Percentiles rank a stretch among this genome's conserved stretches.
phyloP scores from a whole-genome alignment of 2,113 vertebrate genomes.

The Acanthochromis polyacanthus region DNA sequence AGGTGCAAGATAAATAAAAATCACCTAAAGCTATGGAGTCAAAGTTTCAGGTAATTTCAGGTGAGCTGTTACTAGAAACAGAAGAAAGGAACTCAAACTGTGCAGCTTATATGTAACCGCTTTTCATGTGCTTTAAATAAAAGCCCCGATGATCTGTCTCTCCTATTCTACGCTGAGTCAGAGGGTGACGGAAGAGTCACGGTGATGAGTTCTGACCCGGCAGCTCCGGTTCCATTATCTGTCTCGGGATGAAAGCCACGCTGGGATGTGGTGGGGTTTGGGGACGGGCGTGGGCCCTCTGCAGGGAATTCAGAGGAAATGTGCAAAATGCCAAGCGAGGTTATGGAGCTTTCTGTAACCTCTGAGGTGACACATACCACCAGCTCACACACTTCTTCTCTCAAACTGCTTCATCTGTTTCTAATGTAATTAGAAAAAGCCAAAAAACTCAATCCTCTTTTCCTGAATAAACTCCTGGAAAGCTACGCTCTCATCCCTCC shows the following conservation, averaged over 20 bases:
- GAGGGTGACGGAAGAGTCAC: slow-evolving; percentile 7
- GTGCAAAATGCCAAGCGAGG: slow-evolving; percentile 35
- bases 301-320: slow-evolving; percentile 65
- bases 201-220: slow-evolving; percentile 25
- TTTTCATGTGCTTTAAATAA: too few species aligned
- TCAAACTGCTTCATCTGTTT: neutral
- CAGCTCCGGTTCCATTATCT: neutral
- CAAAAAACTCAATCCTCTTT: neutral
- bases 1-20: too few species aligned
- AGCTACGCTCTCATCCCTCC: neutral
- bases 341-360: slow-evolving; percentile 37
- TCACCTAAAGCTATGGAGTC: too few species aligned
- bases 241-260: slow-evolving; percentile 36
- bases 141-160: too few species aligned
- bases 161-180: neutral
- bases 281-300: slow-evolving; percentile 32
- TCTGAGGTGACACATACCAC: neutral
- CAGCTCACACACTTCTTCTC: neutral
- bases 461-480: slow-evolving; percentile 6
- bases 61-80: too few species aligned
- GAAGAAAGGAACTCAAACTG: too few species aligned
- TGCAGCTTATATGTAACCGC: too few species aligned
- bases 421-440: neutral
- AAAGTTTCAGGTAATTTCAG: too few species aligned
- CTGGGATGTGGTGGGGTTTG: slow-evolving; percentile 27